Percentiles rank a stretch among this genome's conserved stretches.
phyloP scores from a whole-genome alignment of 2,888 invertebrate species.

The Euspilapteryx auroguttella region DNA sequence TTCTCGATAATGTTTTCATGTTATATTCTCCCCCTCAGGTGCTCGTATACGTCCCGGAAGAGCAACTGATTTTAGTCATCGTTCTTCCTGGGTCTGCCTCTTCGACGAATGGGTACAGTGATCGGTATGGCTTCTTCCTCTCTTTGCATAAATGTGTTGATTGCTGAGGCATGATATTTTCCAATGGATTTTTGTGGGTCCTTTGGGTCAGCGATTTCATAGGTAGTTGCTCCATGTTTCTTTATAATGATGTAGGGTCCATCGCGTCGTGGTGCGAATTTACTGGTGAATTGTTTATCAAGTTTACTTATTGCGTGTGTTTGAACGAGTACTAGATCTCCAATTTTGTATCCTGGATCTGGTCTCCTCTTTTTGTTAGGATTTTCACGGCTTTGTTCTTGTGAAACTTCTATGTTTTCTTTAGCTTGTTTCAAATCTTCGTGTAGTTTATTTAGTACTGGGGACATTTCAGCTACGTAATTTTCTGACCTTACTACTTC shows the following conservation, averaged over 20 bases:
- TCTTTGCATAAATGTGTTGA: no score
- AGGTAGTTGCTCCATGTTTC: neutral
- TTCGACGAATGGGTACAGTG: no score
- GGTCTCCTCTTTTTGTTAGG: conserved; percentile 3
- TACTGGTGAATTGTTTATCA: neutral
- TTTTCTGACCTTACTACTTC: neutral
- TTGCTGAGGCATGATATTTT: neutral
- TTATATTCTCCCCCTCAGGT: no score
- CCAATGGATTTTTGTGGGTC: neutral
- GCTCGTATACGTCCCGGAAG: no score
- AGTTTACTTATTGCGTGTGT: conserved; percentile 5
- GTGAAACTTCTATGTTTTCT: conserved; percentile 5
- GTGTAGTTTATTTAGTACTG: conserved; percentile 1
- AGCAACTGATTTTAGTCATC: no score
- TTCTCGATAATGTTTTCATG: no score
- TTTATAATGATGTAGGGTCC: neutral
- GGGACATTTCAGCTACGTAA: neutral
- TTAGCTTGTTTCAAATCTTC: conserved; percentile 3
- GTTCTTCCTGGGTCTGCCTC: no score
- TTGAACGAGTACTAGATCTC: conserved; percentile 4
- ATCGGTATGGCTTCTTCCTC: no score
- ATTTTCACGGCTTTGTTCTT: conserved; percentile 4
- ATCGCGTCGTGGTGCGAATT: neutral
- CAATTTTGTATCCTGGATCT: conserved; percentile 3
- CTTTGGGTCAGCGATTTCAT: neutral